phyloP scores from a whole-genome alignment of 2,797 vertebrate species.

The Lagocephalus sceleratus region DNA sequence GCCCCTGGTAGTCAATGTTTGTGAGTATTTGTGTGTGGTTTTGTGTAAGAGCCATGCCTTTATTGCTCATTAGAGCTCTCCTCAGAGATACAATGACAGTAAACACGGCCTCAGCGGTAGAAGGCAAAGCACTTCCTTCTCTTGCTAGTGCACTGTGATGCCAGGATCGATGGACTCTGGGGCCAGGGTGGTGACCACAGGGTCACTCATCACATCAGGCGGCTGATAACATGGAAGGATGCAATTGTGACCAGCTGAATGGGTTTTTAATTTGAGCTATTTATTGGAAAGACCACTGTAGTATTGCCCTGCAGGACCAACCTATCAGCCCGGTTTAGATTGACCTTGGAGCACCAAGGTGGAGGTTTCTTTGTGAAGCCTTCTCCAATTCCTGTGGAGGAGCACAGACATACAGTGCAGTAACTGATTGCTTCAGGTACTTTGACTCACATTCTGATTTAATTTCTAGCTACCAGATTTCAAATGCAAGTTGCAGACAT shows the following conservation, averaged over 20 bases:
- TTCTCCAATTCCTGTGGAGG: slow-evolving; percentile 32
- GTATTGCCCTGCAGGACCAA: slow-evolving; percentile 41
- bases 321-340: slow-evolving; percentile 16
- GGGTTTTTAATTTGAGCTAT: slow-evolving; percentile 64
- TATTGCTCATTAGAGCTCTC: slow-evolving; percentile 67
- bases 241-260: slow-evolving; percentile 54
- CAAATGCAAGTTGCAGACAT: not conserved
- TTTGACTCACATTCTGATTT: slow-evolving; percentile 35
- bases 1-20: slow-evolving; percentile 25
- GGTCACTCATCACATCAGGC: slow-evolving; percentile 57
- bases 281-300: slow-evolving; percentile 48
- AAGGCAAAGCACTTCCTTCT: slow-evolving; percentile 12
- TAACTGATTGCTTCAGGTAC: slow-evolving; percentile 37
- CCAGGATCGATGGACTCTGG: slow-evolving; percentile 50
- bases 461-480: slow-evolving; percentile 17
- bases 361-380: slow-evolving; percentile 37
- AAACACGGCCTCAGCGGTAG: slow-evolving; percentile 26
- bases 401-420: slow-evolving; percentile 25
- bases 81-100: slow-evolving; percentile 52
- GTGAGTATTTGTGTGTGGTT: slow-evolving; percentile 13
- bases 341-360: slow-evolving; percentile 44
- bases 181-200: slow-evolving; percentile 53
- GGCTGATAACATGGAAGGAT: slow-evolving; percentile 53
- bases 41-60: slow-evolving; percentile 31
- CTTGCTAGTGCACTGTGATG: slow-evolving; percentile 6